Evolutionary conservation across 2,888 invertebrate species (phyloP).

Genomic region (Melikaiella ostensackeni): DNA sequence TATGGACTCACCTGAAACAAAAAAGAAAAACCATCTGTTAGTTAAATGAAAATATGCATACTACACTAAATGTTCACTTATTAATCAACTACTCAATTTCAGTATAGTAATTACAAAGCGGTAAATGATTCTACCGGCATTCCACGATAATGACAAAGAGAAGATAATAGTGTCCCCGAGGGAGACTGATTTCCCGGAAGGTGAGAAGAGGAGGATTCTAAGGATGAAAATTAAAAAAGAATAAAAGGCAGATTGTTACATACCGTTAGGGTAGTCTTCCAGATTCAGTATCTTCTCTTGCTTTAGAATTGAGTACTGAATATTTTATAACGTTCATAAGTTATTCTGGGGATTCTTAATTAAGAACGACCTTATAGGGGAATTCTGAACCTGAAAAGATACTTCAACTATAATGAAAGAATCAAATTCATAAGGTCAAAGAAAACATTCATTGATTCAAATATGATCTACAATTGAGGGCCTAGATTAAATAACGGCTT

Average conservation of each 20-base stretch:
- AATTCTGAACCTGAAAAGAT: background rate
- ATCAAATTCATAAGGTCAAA: background rate
- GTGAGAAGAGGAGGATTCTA: conserved; percentile 29
- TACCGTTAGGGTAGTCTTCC: background rate
- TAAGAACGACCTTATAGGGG: background rate
- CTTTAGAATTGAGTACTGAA: background rate
- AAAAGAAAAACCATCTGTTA: conserved; percentile 24
- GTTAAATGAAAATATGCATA: conserved; percentile 8
- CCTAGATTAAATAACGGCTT: no score
- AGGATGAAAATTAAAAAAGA: conserved; percentile 33
- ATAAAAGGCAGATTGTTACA: background rate
- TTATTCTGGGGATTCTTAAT: background rate
- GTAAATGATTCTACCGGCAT: conserved; percentile 59
- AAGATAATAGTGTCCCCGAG: conserved; percentile 42
- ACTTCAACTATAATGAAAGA: background rate
- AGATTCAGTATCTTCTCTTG: background rate
- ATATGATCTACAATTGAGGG: no score
- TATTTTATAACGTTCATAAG: background rate
- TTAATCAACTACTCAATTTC: conserved; percentile 60
- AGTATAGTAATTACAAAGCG: conserved; percentile 58
- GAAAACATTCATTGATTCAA: background rate
- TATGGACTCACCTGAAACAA: conserved; percentile 34
- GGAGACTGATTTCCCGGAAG: conserved; percentile 58
- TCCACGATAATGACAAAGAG: conserved; percentile 59
- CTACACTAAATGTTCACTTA: background rate